These are phyloP conservation scores for Penaeus chinensis DNA, from an alignment of 1,140 invertebrate genomes.

Conservation along the genomic window DNA sequence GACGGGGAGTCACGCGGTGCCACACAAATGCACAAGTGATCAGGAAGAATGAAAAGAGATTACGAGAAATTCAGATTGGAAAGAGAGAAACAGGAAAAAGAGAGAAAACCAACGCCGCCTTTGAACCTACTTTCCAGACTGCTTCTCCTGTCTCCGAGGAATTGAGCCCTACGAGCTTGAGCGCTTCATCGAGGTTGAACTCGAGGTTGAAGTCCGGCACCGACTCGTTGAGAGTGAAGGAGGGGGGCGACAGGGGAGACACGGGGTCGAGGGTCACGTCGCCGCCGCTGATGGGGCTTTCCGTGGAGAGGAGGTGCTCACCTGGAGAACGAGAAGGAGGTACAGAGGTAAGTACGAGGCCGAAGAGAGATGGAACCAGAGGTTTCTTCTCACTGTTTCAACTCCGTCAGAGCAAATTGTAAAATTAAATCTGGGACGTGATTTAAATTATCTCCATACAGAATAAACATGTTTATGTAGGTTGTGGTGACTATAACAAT, in stretches of 20 bases:
- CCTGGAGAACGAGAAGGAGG: slow-evolving; percentile 63
- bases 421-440: too few relatives aligned
- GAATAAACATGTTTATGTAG: too few relatives aligned
- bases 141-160: slow-evolving; percentile 48
- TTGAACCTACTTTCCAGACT: slow-evolving; percentile 47
- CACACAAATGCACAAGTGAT: too few relatives aligned
- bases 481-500: too few relatives aligned
- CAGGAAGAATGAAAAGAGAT: neutral
- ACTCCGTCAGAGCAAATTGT: too few relatives aligned
- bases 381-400: too few relatives aligned
- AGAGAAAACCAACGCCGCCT: neutral
- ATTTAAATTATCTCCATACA: too few relatives aligned
- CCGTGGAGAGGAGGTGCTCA: slow-evolving; percentile 54
- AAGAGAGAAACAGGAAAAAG: slow-evolving; percentile 25
- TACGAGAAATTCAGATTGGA: too few relatives aligned
- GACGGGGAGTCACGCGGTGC: too few relatives aligned
- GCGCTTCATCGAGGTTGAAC: slow-evolving; percentile 79
- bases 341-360: neutral
- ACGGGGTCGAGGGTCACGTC: slow-evolving; percentile 51
- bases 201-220: slow-evolving; percentile 71
- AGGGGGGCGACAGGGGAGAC: slow-evolving; percentile 56
- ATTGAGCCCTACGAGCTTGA: slow-evolving; percentile 79
- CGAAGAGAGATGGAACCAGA: too few relatives aligned
- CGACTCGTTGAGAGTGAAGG: slow-evolving; percentile 65
- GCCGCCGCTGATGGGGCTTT: slow-evolving; percentile 50